Conservation (phyloP, 2,888 invertebrate species). For the Melanostoma mellinum region DNA sequence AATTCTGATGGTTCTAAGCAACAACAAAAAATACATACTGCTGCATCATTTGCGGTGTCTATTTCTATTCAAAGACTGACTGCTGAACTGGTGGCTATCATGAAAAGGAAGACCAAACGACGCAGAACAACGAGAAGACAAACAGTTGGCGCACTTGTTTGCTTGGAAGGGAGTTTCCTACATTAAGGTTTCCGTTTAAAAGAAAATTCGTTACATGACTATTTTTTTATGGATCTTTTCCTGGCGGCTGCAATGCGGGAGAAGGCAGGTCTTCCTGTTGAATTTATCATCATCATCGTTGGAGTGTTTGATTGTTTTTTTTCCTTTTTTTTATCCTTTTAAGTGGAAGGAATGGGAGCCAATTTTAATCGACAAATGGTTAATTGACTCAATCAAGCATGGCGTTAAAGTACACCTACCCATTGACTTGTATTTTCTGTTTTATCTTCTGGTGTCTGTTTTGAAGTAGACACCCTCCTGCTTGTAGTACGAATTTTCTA, state of each 20-base stretch:
- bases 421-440: not conserved
- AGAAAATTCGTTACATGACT: not conserved
- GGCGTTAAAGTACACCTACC: slow-evolving; percentile 32
- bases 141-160: slow-evolving; percentile 57
- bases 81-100: slow-evolving; percentile 14
- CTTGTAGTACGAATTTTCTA: slow-evolving; percentile 1
- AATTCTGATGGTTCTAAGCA: not conserved
- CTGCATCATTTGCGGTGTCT: slow-evolving; percentile 33
- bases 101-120: slow-evolving; percentile 26
- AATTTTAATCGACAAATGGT: slow-evolving; percentile 30
- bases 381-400: slow-evolving; percentile 27
- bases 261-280: not conserved
- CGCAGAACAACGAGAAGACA: slow-evolving; percentile 33
- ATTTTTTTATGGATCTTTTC: slow-evolving; percentile 22
- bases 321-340: not conserved
- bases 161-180: slow-evolving; percentile 1
- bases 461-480: slow-evolving; percentile 6
- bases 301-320: not conserved
- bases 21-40: slow-evolving; percentile 11
- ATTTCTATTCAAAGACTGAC: slow-evolving; percentile 52
- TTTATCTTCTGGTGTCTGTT: not conserved
- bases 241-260: slow-evolving; percentile 7
- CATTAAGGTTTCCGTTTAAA: not conserved
- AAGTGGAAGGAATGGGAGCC: too few species aligned
- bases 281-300: slow-evolving; percentile 18